Evolutionary conservation across 2,888 invertebrate genomes (phyloP), one percentile per base, ranked within the genome.

Genomic region (Dromius quadrimaculatus): DNA sequence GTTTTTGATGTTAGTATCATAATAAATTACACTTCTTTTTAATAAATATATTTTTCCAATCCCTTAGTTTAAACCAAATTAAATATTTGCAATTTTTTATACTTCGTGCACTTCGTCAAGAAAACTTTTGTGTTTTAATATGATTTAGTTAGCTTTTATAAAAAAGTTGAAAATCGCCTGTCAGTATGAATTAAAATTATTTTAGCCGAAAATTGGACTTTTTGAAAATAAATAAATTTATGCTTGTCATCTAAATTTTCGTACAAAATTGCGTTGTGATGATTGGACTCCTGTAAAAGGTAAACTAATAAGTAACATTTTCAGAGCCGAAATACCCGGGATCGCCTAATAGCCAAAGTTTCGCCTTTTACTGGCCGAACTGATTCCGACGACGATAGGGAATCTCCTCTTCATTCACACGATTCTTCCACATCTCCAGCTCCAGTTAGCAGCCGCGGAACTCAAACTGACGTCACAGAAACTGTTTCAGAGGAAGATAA

Each of bases 401-500:
- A 54, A 17, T 59, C 59, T n/a, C 36, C 59, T 3, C 50, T 59
- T 6, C 38, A 36, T 36, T 59, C 20, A 47, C 20, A 47, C 23
- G 47, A 47, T 6, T 54, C 38, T 11, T 41, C 23, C 1, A 41
- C 43, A 8, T 22, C 23, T 5, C 41, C 28, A 1, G 32, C 28
- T 8, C 32, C 32, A 32, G 28, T 43, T 11, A 59, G 11, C 13
- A 80, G 81, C 41, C 84, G 81, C 73, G 78, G 82, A 73, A 87
- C 87, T 72, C 87, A 88, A 79, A 88, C 87, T 63, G 88, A 88
- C 66, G 41, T 32, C 5, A 23, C 43, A 8, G 63, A 32, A 9
- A 13, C 20, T 15, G 19, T 22, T 1, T 81, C 43, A 84, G 81
- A 74, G 78, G 82, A 72, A 87, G 88, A 79, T 87, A 87, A 63